These are phyloP conservation scores for Mycetomoellerius zeteki DNA, from an alignment of 1,140 invertebrate genomes.

Conservation along the genomic window DNA sequence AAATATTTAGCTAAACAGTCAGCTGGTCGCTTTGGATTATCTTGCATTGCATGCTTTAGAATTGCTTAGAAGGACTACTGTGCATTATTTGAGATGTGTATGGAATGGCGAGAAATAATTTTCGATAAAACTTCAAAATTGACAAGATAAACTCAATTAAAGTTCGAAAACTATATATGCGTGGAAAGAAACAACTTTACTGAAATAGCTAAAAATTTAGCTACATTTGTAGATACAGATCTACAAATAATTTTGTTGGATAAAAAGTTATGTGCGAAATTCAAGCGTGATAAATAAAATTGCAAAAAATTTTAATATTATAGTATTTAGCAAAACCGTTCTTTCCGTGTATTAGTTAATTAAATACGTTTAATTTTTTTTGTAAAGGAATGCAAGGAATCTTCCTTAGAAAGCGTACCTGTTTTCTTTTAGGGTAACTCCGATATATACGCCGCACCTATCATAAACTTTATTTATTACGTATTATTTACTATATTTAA, in stretches of 20 bases:
- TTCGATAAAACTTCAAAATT: background rate
- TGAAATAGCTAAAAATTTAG: no score
- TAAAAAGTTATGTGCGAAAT: background rate
- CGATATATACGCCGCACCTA: no score
- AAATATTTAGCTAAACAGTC: conserved; percentile 23
- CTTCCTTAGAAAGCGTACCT: background rate
- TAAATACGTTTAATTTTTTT: background rate
- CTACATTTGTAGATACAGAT: background rate
- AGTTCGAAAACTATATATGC: background rate
- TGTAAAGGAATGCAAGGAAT: background rate
- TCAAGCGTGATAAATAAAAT: background rate
- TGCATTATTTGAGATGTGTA: background rate
- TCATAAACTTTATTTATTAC: no score
- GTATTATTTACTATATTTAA: no score
- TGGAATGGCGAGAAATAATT: background rate
- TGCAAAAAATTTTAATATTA: background rate
- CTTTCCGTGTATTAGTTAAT: no score
- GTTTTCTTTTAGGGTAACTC: background rate
- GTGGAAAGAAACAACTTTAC: no score
- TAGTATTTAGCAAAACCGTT: background rate
- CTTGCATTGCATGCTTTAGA: background rate
- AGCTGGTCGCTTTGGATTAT: conserved; percentile 14
- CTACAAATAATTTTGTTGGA: background rate
- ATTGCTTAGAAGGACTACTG: background rate
- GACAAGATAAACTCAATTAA: background rate